These are phyloP conservation scores for Podarcis lilfordi DNA, from an alignment of 2,797 vertebrate genomes.

Conservation along the genomic window DNA sequence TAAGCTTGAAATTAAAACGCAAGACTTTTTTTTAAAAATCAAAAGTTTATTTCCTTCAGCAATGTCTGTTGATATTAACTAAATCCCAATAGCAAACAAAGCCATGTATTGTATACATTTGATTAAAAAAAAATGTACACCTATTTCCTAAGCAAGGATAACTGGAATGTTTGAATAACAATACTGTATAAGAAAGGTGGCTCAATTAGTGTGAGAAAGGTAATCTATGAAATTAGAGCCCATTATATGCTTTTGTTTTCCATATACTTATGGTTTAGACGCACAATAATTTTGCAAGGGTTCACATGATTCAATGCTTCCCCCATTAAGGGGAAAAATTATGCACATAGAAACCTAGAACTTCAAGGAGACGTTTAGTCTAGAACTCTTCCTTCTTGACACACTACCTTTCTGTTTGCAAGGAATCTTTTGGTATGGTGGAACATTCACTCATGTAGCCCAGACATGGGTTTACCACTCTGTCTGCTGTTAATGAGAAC, in stretches of 20 bases:
- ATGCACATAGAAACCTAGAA: background rate
- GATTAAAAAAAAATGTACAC: background rate
- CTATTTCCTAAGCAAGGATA: background rate
- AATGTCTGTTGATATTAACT: background rate
- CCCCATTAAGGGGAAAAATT: background rate
- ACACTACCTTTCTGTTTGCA: background rate
- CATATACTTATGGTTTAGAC: background rate
- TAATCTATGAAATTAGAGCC: background rate
- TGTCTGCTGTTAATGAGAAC: background rate
- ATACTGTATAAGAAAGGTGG: background rate
- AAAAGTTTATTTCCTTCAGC: background rate
- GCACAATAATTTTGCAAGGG: too few relatives aligned
- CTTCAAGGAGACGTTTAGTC: background rate
- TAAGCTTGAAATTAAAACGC: background rate
- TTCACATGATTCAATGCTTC: background rate
- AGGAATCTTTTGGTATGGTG: background rate
- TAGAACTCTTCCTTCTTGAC: background rate
- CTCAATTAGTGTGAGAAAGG: background rate
- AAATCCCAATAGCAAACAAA: background rate
- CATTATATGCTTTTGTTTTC: background rate
- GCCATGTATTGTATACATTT: background rate
- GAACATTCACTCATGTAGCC: background rate
- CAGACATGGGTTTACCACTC: background rate
- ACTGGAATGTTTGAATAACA: background rate
- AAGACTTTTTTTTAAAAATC: fast-evolving